Evolutionary conservation across 2,797 vertebrate species (phyloP).

Genomic region (Crenuchus spilurus): DNA sequence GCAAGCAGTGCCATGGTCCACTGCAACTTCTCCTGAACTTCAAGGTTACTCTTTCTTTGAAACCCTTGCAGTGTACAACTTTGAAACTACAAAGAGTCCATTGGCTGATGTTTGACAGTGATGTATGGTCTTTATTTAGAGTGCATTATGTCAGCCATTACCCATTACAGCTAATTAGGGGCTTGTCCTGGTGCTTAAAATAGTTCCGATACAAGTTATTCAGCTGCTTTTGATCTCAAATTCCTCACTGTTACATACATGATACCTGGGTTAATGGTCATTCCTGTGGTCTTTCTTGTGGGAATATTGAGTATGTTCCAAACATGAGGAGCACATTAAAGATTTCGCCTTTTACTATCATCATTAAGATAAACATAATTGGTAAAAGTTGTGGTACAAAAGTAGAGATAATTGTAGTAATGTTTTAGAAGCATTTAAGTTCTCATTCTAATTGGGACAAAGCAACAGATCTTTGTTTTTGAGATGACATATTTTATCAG

Average conservation of each 20-base stretch:
- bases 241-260: constrained; percentile 4
- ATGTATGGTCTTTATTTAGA: constrained; percentile 51
- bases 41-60: neutral
- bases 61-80: constrained; percentile 5
- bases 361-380: neutral
- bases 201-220: constrained; percentile 41
- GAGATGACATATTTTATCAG: no score
- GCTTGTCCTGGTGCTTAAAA: constrained; percentile 41
- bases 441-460: no score
- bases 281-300: neutral
- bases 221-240: constrained; percentile 30
- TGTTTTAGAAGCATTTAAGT: no score
- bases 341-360: neutral
- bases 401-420: no score
- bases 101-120: constrained; percentile 21
- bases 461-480: no score
- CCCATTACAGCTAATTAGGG: constrained; percentile 37
- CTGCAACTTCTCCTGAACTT: neutral
- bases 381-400: no score
- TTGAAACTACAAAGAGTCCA: constrained; percentile 36
- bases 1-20: neutral
- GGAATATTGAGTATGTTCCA: neutral
- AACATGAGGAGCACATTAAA: neutral
- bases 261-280: neutral
- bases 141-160: constrained; percentile 36